A percentile compares a stretch with the other conserved stretches of the same genome.
phyloP scores from a whole-genome alignment of 2,113 vertebrate genomes.

The Ceyx cyanopectus region DNA sequence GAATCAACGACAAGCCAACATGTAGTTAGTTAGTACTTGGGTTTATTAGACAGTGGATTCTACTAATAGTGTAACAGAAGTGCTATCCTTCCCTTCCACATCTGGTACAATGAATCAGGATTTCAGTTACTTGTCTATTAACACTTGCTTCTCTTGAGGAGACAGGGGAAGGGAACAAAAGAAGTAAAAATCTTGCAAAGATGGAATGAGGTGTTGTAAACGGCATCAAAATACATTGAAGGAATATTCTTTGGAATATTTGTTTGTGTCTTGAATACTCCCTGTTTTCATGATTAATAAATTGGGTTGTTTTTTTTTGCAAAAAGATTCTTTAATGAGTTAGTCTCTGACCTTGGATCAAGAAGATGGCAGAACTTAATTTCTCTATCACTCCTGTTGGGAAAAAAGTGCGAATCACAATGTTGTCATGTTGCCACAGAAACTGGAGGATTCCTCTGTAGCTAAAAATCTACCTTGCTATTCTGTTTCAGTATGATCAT shows the following conservation, averaged over 20 bases:
- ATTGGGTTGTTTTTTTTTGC: accelerated
- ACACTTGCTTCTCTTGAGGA: not conserved
- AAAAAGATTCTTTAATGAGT: not conserved
- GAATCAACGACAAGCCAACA: not conserved
- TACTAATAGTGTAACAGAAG: not conserved
- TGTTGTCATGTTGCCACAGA: not conserved
- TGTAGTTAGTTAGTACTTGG: not conserved
- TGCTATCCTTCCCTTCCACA: not conserved
- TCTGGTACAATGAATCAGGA: not conserved
- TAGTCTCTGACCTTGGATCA: not conserved
- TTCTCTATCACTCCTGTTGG: not conserved
- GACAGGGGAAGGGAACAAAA: not conserved
- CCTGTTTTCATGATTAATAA: not conserved
- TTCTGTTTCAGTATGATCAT: not conserved
- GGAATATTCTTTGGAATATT: not conserved
- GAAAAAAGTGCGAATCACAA: not conserved
- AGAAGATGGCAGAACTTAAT: not conserved
- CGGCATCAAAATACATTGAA: not conserved
- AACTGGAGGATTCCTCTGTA: not conserved
- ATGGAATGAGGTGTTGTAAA: not conserved
- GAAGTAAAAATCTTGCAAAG: not conserved
- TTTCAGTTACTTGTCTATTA: not conserved
- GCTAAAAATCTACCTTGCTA: not conserved
- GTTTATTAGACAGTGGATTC: not conserved
- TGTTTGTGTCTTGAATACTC: not conserved